These are phyloP conservation scores for Eunapius fragilis DNA, from an alignment of 37 sponge, comb jelly and placozoan genomes.

Conservation along the genomic window DNA sequence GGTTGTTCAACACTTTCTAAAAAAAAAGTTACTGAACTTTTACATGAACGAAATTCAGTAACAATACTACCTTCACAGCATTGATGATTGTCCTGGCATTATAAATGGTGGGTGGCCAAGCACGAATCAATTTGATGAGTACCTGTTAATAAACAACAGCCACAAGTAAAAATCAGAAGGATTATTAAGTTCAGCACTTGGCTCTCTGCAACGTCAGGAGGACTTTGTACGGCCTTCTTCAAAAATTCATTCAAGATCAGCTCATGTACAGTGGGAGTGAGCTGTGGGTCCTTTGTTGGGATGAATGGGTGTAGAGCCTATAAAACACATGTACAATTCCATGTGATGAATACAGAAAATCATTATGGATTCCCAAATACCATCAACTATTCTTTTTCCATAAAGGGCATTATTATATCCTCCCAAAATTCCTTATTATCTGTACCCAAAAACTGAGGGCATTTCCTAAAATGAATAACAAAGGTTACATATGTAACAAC, in stretches of 20 bases:
- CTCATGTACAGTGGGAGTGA: constrained; percentile 75
- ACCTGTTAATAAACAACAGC: constrained; percentile 42
- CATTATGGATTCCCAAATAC: constrained; percentile 43
- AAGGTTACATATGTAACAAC: constrained; percentile 4
- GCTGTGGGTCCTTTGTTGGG: constrained; percentile 52
- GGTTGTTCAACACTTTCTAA: constrained; percentile 10
- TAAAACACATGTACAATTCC: too few species aligned
- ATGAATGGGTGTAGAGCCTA: constrained; percentile 79
- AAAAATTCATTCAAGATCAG: constrained; percentile 74
- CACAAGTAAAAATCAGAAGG: too few species aligned
- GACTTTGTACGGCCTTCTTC: not conserved
- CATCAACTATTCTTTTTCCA: constrained; percentile 44
- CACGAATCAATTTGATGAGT: constrained; percentile 54
- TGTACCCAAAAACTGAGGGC: constrained; percentile 36
- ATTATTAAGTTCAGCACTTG: too few species aligned
- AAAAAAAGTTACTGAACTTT: not conserved
- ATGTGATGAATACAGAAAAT: too few species aligned
- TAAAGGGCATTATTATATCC: constrained; percentile 53
- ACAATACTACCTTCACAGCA: constrained; percentile 67
- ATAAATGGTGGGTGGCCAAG: constrained; percentile 83
- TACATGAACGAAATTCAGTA: not conserved
- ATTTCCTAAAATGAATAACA: constrained; percentile 34
- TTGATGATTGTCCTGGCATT: constrained; percentile 62
- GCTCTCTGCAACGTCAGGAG: not conserved
- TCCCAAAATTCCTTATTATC: constrained; percentile 63